These are phyloP conservation scores for Tetramorium parvispinum DNA, from an alignment of 1,140 invertebrate genomes.

Conservation along the genomic window DNA sequence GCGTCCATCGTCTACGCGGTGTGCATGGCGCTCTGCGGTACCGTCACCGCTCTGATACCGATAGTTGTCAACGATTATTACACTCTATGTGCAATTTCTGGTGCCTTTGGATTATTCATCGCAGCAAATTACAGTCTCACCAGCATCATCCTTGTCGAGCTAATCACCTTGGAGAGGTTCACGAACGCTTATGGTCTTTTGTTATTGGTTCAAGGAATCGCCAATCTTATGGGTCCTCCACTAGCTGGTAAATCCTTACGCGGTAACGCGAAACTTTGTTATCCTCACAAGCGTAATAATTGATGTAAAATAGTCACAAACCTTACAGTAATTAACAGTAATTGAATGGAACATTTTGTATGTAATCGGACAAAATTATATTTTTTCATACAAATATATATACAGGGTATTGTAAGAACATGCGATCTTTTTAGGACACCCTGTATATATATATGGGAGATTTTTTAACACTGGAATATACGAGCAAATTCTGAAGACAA, in stretches of 20 bases:
- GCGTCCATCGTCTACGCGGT: slow-evolving; percentile 91
- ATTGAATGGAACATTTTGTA: background rate
- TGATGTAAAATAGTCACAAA: background rate
- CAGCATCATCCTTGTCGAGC: slow-evolving; percentile 94
- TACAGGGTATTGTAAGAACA: no score
- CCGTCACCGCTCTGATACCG: slow-evolving; percentile 90
- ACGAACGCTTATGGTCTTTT: slow-evolving; percentile 96
- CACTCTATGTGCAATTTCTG: slow-evolving; percentile 88
- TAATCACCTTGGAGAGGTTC: slow-evolving; percentile 94
- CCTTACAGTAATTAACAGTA: background rate
- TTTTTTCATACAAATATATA: no score
- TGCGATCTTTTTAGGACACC: no score
- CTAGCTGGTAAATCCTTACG: slow-evolving; percentile 89
- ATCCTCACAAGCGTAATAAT: background rate
- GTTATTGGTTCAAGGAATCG: slow-evolving; percentile 94
- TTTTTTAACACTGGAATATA: background rate
- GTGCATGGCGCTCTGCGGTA: slow-evolving; percentile 92
- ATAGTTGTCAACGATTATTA: slow-evolving; percentile 87
- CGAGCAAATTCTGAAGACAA: background rate
- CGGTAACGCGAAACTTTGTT: background rate
- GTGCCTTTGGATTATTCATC: slow-evolving; percentile 93
- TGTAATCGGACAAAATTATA: background rate
- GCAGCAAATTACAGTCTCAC: slow-evolving; percentile 95
- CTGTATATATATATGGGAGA: background rate
- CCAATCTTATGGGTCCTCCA: slow-evolving; percentile 94